Evolutionary conservation across 1,140 invertebrate species (phyloP).

Genomic region (Cyclina sinensis): DNA sequence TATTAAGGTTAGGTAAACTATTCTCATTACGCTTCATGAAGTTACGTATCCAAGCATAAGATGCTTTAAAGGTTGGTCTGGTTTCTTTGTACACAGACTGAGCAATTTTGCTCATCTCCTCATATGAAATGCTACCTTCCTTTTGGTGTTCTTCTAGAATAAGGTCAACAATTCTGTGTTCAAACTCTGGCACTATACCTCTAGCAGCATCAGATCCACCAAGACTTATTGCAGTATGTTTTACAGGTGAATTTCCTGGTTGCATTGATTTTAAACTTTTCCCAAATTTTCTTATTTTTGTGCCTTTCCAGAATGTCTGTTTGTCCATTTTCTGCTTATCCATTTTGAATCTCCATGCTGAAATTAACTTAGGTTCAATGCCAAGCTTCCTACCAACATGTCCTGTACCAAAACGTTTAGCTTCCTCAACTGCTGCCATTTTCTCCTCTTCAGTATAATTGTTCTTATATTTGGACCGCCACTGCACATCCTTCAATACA

Average conservation of each 20-base stretch:
- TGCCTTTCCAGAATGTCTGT: conserved; percentile 64
- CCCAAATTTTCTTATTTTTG: conserved; percentile 62
- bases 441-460: conserved; percentile 64
- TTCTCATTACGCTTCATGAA: conserved; percentile 65
- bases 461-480: conserved; percentile 64
- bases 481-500: conserved; percentile 40
- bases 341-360: conserved; percentile 65
- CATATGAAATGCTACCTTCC: conserved; percentile 65
- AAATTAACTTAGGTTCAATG: conserved; percentile 61
- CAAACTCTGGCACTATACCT: conserved; percentile 65
- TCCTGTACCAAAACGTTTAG: conserved; percentile 51
- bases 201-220: conserved; percentile 45
- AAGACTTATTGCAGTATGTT: background rate
- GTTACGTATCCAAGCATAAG: conserved; percentile 64
- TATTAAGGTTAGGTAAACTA: conserved; percentile 36
- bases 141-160: conserved; percentile 62
- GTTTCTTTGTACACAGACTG: conserved; percentile 68
- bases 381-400: conserved; percentile 59
- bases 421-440: conserved; percentile 46
- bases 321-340: conserved; percentile 18
- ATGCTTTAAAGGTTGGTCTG: conserved; percentile 60
- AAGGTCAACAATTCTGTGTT: conserved; percentile 57
- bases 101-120: conserved; percentile 55
- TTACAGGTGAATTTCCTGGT: conserved; percentile 31
- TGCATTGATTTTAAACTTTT: background rate